Conservation (phyloP, 2,797 vertebrate genomes). For the Mormyrops attenuatus region DNA sequence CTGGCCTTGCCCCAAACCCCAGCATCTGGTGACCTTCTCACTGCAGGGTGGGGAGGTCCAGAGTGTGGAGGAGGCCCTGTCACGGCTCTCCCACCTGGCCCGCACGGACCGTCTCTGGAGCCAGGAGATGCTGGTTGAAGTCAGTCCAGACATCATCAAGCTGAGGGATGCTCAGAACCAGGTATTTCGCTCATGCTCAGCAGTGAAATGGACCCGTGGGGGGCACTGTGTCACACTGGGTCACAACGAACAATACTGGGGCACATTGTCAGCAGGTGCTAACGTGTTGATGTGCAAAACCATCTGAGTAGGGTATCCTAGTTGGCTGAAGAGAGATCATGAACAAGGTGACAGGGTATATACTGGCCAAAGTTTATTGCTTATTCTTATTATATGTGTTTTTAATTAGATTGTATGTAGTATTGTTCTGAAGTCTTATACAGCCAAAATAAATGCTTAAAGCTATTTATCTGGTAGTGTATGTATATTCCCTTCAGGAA, state of each 20-base stretch:
- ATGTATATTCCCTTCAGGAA: neutral
- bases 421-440: neutral
- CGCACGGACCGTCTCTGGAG: constrained; percentile 68
- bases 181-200: constrained; percentile 34
- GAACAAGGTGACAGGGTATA: neutral
- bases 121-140: constrained; percentile 70
- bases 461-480: neutral
- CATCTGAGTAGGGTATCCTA: neutral
- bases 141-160: constrained; percentile 31
- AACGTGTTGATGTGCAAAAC: neutral
- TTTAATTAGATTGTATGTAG: neutral
- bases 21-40: constrained; percentile 74
- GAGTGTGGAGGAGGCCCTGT: constrained; percentile 71
- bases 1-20: neutral
- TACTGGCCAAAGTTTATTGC: neutral
- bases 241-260: neutral
- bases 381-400: neutral
- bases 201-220: neutral
- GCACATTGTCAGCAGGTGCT: neutral
- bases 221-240: neutral
- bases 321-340: neutral
- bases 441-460: neutral
- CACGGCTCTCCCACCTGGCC: constrained; percentile 64
- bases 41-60: constrained; percentile 68
- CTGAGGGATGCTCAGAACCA: constrained; percentile 54